Percentiles rank a stretch among this genome's conserved stretches.
These are phyloP conservation scores for Cybosia mesomella DNA, from an alignment of 2,888 invertebrate genomes.

Conservation along the genomic window DNA sequence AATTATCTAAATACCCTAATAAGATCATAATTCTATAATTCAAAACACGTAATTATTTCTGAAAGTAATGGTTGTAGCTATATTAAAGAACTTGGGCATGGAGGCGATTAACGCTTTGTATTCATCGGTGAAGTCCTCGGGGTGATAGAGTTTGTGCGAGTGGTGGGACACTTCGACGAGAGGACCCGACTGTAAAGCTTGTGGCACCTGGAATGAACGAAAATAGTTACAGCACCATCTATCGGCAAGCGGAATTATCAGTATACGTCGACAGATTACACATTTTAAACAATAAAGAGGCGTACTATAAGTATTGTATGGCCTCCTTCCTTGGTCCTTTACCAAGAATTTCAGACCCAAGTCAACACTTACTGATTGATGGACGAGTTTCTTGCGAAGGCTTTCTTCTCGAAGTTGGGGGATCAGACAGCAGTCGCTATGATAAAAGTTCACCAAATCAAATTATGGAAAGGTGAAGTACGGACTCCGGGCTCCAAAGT, in stretches of 20 bases:
- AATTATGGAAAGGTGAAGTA: too few species aligned
- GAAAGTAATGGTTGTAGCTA: slow-evolving; percentile 67
- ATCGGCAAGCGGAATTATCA: not conserved
- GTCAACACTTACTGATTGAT: too few species aligned
- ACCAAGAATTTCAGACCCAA: too few species aligned
- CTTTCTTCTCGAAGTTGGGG: too few species aligned
- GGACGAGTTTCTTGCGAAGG: too few species aligned
- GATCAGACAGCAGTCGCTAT: too few species aligned
- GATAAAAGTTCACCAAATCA: too few species aligned
- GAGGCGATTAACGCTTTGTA: slow-evolving; percentile 60
- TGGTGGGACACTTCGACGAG: slow-evolving; percentile 67
- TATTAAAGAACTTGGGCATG: slow-evolving; percentile 71
- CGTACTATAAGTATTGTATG: too few species aligned
- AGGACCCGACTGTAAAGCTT: slow-evolving; percentile 50
- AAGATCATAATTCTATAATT: not conserved
- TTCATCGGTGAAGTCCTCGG: slow-evolving; percentile 63
- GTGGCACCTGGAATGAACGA: slow-evolving; percentile 59
- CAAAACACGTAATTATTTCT: slow-evolving; percentile 72
- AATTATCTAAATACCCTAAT: not conserved
- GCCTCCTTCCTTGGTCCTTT: too few species aligned
- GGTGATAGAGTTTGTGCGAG: slow-evolving; percentile 69
- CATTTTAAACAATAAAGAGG: too few species aligned
- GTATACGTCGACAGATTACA: not conserved
- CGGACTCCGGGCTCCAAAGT: too few species aligned
- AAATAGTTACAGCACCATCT: not conserved